Conservation (phyloP, 1,140 invertebrate species). For the Harpegnathos saltator region DNA sequence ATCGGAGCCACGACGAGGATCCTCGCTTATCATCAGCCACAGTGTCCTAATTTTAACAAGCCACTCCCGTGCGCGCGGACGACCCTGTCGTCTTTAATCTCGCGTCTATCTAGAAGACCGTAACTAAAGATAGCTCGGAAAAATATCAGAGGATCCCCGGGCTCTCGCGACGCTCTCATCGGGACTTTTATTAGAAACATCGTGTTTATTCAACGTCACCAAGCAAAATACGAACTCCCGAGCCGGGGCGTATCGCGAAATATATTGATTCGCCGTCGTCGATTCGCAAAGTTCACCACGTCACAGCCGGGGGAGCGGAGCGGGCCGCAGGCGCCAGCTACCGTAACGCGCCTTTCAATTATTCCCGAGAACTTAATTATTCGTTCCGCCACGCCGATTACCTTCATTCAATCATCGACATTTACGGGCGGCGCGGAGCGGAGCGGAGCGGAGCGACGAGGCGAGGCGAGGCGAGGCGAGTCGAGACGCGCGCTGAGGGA, state of each 20-base stretch:
- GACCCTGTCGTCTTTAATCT: neutral
- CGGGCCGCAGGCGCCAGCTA: neutral
- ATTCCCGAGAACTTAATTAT: slow-evolving; percentile 48
- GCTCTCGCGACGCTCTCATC: neutral
- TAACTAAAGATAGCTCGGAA: too few relatives aligned
- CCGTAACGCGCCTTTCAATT: slow-evolving; percentile 44
- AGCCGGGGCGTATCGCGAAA: neutral
- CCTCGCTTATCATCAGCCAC: slow-evolving; percentile 1
- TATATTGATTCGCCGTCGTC: neutral
- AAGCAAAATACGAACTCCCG: neutral
- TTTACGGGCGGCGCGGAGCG: neutral
- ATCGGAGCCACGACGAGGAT: slow-evolving; percentile 1
- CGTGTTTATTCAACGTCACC: neutral
- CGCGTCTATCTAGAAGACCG: too few relatives aligned
- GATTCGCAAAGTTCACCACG: slow-evolving; percentile 10
- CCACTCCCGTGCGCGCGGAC: too few relatives aligned
- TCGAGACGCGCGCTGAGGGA: slow-evolving; percentile 9
- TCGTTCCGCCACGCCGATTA: slow-evolving; percentile 39
- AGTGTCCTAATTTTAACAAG: neutral
- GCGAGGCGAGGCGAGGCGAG: neutral
- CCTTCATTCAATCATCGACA: slow-evolving; percentile 39
- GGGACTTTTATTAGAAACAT: neutral
- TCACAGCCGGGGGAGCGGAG: neutral
- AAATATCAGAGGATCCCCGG: neutral
- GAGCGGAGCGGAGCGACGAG: neutral